Base-by-base conservation (phyloP, 2,113 vertebrate species). In the Sceloporus undulatus region DNA sequence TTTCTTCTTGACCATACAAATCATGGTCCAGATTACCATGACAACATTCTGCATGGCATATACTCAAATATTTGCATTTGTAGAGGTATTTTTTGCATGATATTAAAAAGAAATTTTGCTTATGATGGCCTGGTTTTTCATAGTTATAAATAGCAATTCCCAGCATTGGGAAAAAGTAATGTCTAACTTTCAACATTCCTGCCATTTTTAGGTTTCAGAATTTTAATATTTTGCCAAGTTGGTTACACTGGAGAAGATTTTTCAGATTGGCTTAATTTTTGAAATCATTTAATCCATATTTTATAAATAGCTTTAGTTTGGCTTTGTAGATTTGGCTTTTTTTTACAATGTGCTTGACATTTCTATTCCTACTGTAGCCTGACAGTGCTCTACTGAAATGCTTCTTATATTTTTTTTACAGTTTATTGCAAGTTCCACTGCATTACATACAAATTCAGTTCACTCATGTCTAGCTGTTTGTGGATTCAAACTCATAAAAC, bases 51-150 rank as follows among this genome's bases (percentile, higher is more conserved):
- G 14, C 86, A 74, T 75, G 98, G 98, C 98, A 98, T 99, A 99
- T 99, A 99, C 98, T 99, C 98, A 98, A 98, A 98, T 98, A 98
- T 99, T 99, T 99, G 98, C 98, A 98, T 96, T 98, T 98, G 93
- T 96, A 92, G 95, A 92, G 94, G 96, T 96, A 89, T 97, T 97
- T 95, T 97, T 97, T 98, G 98, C 98, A 98, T 98, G 98, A 95
- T 95, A 96, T 95, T 96, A 95, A 5, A 95, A 96, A 98, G 96
- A 97, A 95, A 97, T 97, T 97, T 98, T 98, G 98, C 97, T 98
- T 98, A 97, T 97, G 98, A 96, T 96, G 98, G 98, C 98, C 98
- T 99, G 98, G 98, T 98, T 98, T 95, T 95, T 95, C 97, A 98
- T 98, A 94, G 97, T 97, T 95, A 94, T 92, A 95, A 95, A 97